Percentiles rank a stretch among this genome's conserved stretches.
Conservation (phyloP, 2,797 vertebrate species). For the Trachops cirrhosus region DNA sequence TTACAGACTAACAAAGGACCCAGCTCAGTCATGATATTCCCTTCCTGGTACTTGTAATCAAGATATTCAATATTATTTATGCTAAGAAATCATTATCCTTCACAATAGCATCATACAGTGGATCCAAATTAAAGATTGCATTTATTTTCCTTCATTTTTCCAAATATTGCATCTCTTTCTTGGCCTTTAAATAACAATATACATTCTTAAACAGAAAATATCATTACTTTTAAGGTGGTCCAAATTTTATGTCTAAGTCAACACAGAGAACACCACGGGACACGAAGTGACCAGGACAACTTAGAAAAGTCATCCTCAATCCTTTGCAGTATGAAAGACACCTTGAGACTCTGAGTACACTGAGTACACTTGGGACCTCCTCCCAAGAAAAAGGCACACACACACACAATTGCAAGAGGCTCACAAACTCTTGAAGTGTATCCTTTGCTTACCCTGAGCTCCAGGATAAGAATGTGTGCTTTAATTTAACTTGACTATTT, state of each 20-base stretch:
- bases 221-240: background rate
- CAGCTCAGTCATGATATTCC: constrained; percentile 28
- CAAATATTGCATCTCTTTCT: background rate
- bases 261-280: background rate
- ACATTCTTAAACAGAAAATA: background rate
- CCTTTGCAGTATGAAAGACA: background rate
- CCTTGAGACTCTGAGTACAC: background rate
- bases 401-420: background rate
- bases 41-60: constrained; percentile 38
- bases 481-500: background rate
- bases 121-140: constrained; percentile 32
- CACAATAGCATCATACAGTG: background rate
- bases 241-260: background rate
- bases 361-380: background rate
- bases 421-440: background rate
- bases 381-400: background rate
- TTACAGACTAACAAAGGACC: constrained; percentile 51
- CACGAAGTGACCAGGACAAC: background rate
- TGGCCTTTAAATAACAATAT: constrained; percentile 32
- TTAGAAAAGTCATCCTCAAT: background rate
- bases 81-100: constrained; percentile 38
- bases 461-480: background rate
- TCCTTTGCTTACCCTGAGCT: background rate
- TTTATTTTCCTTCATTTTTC: constrained; percentile 13
- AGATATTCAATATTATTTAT: constrained; percentile 54